Conservation (phyloP, 1,140 invertebrate species). For the Drosophila willistoni region DNA sequence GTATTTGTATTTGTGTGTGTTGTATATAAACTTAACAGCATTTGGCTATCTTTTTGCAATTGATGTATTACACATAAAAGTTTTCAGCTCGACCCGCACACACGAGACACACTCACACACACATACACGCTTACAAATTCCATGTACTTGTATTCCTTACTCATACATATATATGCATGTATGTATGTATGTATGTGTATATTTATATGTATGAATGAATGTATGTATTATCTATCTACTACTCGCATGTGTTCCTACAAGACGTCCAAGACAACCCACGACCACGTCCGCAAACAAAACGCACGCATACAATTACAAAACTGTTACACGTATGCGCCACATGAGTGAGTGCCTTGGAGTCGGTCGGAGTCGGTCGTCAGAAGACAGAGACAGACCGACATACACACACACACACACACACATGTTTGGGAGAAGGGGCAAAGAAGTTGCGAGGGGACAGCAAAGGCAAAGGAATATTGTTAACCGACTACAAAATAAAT, state of each 20-base stretch:
- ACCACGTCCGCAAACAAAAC: constrained; percentile 79
- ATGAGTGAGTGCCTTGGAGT: constrained; percentile 20
- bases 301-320: constrained; percentile 79
- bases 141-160: constrained; percentile 44
- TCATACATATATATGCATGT: not conserved
- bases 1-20: constrained; percentile 41
- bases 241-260: constrained; percentile 37
- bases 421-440: not conserved
- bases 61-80: constrained; percentile 83
- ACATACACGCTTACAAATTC: constrained; percentile 33
- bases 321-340: constrained; percentile 64
- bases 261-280: constrained; percentile 70
- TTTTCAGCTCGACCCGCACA: constrained; percentile 62
- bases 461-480: constrained; percentile 68
- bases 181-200: constrained; percentile 5
- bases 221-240: constrained; percentile 30
- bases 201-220: constrained; percentile 16
- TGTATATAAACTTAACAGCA: constrained; percentile 82
- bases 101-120: constrained; percentile 26
- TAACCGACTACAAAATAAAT: constrained; percentile 82
- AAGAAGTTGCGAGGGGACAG: not conserved
- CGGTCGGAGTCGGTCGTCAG: constrained; percentile 29
- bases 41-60: constrained; percentile 83
- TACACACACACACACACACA: not conserved
- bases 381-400: constrained; percentile 16